Evolutionary conservation across 2,797 vertebrate species (phyloP), one percentile per base, ranked within the genome.

Genomic region (Setipinna tenuifilis): DNA sequence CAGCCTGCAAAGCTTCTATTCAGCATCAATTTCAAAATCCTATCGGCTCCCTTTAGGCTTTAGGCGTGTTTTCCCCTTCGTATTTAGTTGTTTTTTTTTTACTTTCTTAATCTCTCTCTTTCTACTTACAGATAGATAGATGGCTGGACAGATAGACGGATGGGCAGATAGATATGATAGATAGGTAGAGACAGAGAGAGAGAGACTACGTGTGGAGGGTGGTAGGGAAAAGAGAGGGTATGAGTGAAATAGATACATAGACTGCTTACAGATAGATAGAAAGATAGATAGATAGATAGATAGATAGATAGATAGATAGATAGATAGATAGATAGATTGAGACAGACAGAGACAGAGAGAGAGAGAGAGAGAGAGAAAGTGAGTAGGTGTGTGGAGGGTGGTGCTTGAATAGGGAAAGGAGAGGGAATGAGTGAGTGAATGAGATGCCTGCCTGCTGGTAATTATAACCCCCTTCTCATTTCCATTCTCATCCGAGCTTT

Each of bases 401-500:
- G 50, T 54, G 50, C 50, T 54, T 54, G 9, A 54, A 54, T 10
- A 48, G 50, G 50, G 14, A 54, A 59, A 21, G 17, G 3, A 0
- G 58, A 21, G 58, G 0, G 58, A 59, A 1, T 21, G 58, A 59
- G 58, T 16, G 57, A 58, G 57, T 16, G 57, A 58, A 12, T 16
- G 57, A 58, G 57, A 4, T 48, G 46, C 14, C 2, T 54, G 83
- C 81, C 46, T 61, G 59, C 65, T 25, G 82, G 82, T 82, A 82
- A 89, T n/a, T n/a, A n/a, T 82, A 85, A 71, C 61, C 7, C 83
- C 28, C 58, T 83, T 50, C 87, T 81, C 83, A 81, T 90, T 91
- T 89, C 81, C 83, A 91, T 92, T 91, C 87, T 92, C 87, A 88
- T 85, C 86, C 85, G 86, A 92, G 92, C 91, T 92, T 94, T 94